Conservation (phyloP, 2,113 vertebrate species). For the Chloropsis hardwickii region DNA sequence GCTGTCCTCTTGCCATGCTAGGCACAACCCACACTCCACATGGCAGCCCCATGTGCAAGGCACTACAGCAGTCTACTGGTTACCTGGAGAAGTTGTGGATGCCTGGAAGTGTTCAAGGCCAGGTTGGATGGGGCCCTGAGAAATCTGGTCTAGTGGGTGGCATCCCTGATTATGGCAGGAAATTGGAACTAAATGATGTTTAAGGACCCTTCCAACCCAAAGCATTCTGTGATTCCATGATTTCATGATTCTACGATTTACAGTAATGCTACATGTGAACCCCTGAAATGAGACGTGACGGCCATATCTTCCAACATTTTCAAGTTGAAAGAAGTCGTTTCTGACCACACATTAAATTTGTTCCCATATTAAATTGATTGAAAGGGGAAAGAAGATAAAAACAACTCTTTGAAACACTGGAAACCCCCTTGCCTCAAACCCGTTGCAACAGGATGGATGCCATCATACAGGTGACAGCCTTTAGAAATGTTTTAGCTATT, state of each 20-base stretch:
- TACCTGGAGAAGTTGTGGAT: background rate
- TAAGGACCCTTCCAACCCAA: background rate
- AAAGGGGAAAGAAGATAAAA: background rate
- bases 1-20: background rate
- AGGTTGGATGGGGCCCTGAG: background rate
- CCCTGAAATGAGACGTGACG: background rate
- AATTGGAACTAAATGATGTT: background rate
- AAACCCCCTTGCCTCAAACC: background rate
- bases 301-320: background rate
- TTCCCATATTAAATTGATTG: background rate
- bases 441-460: background rate
- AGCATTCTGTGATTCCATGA: background rate
- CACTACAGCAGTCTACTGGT: background rate
- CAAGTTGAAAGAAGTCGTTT: background rate
- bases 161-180: background rate
- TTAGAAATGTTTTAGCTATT: background rate
- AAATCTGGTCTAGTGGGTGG: background rate
- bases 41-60: rapidly evolving
- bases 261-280: background rate
- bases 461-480: background rate
- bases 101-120: background rate
- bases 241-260: background rate
- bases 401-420: background rate
- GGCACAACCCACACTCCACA: rapidly evolving
- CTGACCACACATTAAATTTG: background rate